A percentile compares a stretch with the other conserved stretches of the same genome.
Conservation (phyloP, 1,140 invertebrate genomes). For the Calliopsis andreniformis region DNA sequence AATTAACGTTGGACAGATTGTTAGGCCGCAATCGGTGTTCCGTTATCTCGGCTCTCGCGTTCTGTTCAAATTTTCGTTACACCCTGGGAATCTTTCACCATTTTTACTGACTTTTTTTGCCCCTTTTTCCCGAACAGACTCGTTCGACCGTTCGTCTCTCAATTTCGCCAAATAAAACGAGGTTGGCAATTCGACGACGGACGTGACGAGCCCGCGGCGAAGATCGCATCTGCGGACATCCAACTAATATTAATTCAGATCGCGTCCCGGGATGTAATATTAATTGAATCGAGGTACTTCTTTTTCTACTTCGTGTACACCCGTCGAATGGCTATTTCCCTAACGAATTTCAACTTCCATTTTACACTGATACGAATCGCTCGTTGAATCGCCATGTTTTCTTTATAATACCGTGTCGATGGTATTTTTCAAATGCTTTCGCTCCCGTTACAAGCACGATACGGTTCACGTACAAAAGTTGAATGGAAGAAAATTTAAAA, state of each 20-base stretch:
- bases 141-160: conserved; percentile 17
- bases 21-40: conserved; percentile 11
- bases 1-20: conserved; percentile 10
- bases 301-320: not conserved
- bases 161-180: conserved; percentile 32
- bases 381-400: not conserved
- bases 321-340: not conserved
- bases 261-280: conserved; percentile 36
- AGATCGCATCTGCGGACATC: conserved; percentile 13
- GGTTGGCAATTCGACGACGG: conserved; percentile 10
- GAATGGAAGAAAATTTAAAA: no score
- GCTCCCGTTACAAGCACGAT: no score
- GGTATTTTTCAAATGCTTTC: no score
- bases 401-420: not conserved
- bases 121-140: not conserved
- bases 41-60: not conserved
- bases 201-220: conserved; percentile 39
- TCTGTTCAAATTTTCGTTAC: not conserved
- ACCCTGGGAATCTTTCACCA: not conserved
- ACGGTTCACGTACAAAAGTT: no score
- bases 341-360: not conserved
- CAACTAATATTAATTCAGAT: conserved; percentile 43
- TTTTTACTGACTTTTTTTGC: no score
- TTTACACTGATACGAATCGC: not conserved
- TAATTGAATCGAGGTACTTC: conserved; percentile 39